Evolutionary conservation across 2,797 vertebrate species (phyloP).

Genomic region (Luscinia megarhynchos): DNA sequence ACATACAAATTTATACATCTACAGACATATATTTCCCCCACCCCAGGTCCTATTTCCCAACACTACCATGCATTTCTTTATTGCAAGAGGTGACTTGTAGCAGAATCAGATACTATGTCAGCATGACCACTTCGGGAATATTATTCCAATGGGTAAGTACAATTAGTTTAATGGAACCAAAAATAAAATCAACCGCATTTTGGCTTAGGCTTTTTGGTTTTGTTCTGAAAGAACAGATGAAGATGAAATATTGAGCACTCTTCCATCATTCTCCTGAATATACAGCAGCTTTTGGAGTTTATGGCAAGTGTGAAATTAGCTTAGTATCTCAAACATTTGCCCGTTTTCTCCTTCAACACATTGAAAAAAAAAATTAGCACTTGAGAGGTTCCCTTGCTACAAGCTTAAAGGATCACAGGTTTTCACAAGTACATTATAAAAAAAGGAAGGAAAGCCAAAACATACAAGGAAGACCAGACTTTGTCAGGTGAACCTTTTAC

Average conservation of each 20-base stretch:
- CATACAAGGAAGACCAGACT: background rate
- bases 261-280: background rate
- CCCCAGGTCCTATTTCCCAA: rapidly evolving
- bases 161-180: background rate
- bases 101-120: background rate
- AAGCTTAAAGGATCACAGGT: background rate
- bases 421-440: background rate
- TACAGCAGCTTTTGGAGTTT: background rate
- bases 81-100: background rate
- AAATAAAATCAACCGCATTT: constrained; percentile 15
- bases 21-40: background rate
- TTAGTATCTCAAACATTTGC: background rate
- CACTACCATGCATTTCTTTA: background rate
- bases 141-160: background rate
- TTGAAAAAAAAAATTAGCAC: background rate
- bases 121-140: background rate
- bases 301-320: background rate
- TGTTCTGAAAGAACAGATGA: background rate
- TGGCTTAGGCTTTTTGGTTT: background rate
- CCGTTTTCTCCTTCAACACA: background rate
- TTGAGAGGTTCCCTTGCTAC: background rate
- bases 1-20: background rate
- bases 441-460: background rate
- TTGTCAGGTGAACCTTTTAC: background rate
- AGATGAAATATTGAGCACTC: background rate